Evolutionary conservation across 2,113 vertebrate genomes (phyloP).

Genomic region (Ammospiza nelsoni): DNA sequence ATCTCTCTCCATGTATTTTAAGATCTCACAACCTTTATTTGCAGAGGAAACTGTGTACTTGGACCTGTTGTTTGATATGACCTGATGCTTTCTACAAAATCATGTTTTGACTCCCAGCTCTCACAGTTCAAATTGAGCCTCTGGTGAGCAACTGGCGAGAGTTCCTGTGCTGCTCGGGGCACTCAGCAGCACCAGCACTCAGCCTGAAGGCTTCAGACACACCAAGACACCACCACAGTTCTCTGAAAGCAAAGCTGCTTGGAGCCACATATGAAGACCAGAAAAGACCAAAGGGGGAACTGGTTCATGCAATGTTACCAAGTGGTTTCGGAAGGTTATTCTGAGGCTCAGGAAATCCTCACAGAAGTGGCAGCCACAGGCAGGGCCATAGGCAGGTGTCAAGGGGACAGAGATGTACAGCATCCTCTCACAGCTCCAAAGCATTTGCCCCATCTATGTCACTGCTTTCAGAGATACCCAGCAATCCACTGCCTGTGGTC

Average conservation of each 20-base stretch:
- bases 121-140: not conserved
- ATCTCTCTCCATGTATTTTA: not conserved
- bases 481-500: not conserved
- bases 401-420: not conserved
- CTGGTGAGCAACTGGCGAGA: not conserved
- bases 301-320: not conserved
- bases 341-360: not conserved
- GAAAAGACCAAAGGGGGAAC: not conserved
- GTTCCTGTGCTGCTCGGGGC: not conserved
- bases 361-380: not conserved
- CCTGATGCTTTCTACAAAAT: not conserved
- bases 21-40: not conserved
- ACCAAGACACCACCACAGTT: not conserved
- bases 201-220: not conserved
- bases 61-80: not conserved
- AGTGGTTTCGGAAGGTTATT: not conserved
- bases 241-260: not conserved
- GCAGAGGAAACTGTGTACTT: not conserved
- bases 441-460: not conserved
- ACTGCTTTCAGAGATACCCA: not conserved
- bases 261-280: not conserved
- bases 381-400: not conserved
- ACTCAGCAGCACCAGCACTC: not conserved
- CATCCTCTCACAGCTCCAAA: not conserved
- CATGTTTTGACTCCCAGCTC: not conserved